These are phyloP conservation scores for Carassius gibelio DNA, from an alignment of 2,113 vertebrate genomes.

Conservation along the genomic window DNA sequence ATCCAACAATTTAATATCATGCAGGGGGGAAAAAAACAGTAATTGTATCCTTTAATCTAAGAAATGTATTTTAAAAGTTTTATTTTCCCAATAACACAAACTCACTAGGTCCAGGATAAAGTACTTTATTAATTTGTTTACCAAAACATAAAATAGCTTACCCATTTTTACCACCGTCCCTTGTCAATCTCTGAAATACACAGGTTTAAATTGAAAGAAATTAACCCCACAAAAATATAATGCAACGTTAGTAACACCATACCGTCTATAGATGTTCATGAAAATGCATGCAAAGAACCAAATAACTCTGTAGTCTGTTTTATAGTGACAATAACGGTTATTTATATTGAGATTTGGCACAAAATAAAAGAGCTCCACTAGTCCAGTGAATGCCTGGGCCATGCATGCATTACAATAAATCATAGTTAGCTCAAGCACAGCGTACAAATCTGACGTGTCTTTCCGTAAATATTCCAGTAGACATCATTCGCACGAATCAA, in stretches of 20 bases:
- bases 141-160: neutral
- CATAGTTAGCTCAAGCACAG: neutral
- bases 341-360: neutral
- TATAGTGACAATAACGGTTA: neutral
- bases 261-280: neutral
- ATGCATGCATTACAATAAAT: neutral
- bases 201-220: neutral
- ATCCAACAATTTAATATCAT: neutral
- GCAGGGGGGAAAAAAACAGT: too few relatives aligned
- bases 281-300: neutral
- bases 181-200: neutral
- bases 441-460: neutral
- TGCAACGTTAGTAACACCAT: neutral
- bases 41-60: neutral
- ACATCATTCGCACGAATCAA: neutral
- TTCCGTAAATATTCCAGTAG: neutral
- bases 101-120: neutral
- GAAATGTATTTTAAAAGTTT: neutral
- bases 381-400: neutral
- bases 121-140: neutral
- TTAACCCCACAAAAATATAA: neutral
- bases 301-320: neutral
- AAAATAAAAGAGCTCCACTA: neutral
- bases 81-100: neutral
- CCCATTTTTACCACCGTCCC: slow-evolving; percentile 9